A percentile compares a stretch with the other conserved stretches of the same genome.
Conservation (phyloP, 2,888 invertebrate species). For the Phortica okadai region DNA sequence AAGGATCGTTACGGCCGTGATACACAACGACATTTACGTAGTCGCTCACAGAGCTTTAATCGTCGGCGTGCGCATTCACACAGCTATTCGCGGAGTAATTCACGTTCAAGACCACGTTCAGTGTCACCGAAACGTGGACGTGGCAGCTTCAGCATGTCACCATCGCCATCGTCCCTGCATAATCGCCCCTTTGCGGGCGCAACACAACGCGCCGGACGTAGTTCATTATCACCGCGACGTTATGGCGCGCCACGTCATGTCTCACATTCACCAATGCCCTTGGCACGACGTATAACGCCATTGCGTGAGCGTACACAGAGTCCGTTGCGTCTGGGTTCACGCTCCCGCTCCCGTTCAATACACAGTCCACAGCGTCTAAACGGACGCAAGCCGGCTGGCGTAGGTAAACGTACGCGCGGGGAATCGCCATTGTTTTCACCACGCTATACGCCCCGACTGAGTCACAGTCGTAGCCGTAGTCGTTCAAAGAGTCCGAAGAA, state of each 20-base stretch:
- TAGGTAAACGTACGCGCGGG: constrained; percentile 46
- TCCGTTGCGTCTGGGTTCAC: constrained; percentile 55
- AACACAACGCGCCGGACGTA: constrained; percentile 45
- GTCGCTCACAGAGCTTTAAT: constrained; percentile 66
- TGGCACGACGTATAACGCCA: constrained; percentile 46
- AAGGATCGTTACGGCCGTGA: constrained; percentile 90
- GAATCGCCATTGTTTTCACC: constrained; percentile 61
- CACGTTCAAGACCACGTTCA: constrained; percentile 63
- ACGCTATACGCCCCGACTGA: constrained; percentile 73
- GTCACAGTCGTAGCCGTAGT: constrained; percentile 68
- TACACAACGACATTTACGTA: constrained; percentile 77
- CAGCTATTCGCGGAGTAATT: constrained; percentile 63
- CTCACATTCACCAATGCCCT: constrained; percentile 57
- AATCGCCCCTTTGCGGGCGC: not conserved
- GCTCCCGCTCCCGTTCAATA: constrained; percentile 68
- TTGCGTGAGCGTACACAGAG: constrained; percentile 57
- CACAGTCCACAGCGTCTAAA: constrained; percentile 60
- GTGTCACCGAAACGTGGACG: constrained; percentile 49
- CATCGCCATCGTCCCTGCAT: constrained; percentile 61
- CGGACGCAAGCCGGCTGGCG: constrained; percentile 50
- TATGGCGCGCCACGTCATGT: constrained; percentile 37
- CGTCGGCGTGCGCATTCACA: constrained; percentile 59
- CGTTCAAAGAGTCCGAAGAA: constrained; percentile 68
- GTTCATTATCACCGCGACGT: constrained; percentile 60
- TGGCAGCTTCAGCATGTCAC: constrained; percentile 73